These are phyloP conservation scores for Plagodis dolabraria DNA, from an alignment of 2,888 invertebrate genomes.

Conservation along the genomic window DNA sequence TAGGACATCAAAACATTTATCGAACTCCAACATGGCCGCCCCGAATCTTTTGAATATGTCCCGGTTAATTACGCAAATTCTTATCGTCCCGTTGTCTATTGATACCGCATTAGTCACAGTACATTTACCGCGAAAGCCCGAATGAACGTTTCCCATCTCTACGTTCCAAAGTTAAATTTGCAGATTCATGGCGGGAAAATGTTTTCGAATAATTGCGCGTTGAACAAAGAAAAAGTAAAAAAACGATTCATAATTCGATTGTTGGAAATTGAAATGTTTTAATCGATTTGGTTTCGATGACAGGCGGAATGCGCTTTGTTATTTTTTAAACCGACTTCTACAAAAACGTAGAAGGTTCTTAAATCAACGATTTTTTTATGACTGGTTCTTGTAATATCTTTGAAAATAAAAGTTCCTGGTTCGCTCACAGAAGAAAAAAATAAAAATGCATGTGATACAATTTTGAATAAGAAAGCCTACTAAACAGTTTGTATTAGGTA, in stretches of 20 bases:
- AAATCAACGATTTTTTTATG: too few species aligned
- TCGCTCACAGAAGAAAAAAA: too few species aligned
- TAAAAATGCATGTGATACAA: too few species aligned
- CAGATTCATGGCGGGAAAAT: constrained; percentile 16
- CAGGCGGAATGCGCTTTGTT: too few species aligned
- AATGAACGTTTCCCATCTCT: constrained; percentile 43
- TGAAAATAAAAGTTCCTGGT: too few species aligned
- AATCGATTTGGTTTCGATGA: too few species aligned
- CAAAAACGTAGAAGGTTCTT: too few species aligned
- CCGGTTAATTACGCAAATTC: constrained; percentile 57
- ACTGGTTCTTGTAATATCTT: too few species aligned
- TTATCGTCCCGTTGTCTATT: constrained; percentile 54
- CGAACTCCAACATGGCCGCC: constrained; percentile 19
- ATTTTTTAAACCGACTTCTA: too few species aligned
- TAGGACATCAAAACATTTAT: constrained; percentile 6
- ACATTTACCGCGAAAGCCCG: constrained; percentile 50
- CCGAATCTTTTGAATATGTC: constrained; percentile 42
- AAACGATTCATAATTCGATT: background rate
- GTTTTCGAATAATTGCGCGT: background rate
- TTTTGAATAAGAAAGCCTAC: too few species aligned
- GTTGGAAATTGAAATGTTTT: background rate
- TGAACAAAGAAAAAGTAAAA: background rate
- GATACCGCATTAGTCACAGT: constrained; percentile 55
- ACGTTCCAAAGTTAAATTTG: constrained; percentile 28
- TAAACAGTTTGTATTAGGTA: too few species aligned